Conservation (phyloP, 2,797 vertebrate genomes). For the Steatocranus sp. region DNA sequence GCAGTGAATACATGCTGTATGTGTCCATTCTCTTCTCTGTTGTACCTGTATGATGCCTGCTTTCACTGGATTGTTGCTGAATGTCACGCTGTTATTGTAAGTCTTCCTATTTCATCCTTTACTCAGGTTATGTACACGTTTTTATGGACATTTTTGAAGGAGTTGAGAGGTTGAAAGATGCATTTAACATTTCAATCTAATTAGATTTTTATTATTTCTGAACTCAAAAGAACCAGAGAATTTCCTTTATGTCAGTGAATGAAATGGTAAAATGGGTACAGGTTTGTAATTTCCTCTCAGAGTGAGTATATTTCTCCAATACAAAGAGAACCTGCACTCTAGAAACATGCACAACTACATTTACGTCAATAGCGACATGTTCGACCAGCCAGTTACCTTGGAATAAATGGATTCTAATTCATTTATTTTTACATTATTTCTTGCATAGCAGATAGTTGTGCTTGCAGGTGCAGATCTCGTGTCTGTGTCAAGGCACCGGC, state of each 20-base stretch:
- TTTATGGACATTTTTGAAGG: background rate
- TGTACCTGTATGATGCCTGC: background rate
- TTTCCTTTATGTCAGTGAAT: background rate
- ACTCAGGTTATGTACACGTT: background rate
- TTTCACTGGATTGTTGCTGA: background rate
- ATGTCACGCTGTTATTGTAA: background rate
- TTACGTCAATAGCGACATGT: background rate
- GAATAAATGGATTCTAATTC: background rate
- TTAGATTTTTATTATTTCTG: background rate
- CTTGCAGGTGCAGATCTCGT: background rate
- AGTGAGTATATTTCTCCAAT: background rate
- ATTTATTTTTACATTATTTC: background rate
- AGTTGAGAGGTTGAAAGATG: background rate
- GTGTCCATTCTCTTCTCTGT: background rate
- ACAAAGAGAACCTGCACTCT: background rate
- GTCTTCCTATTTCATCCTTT: background rate
- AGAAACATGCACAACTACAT: background rate
- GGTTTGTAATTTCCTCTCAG: background rate
- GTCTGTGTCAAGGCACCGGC: background rate
- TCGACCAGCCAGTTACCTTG: background rate
- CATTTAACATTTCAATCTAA: background rate
- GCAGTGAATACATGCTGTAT: background rate
- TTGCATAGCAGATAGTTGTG: background rate
- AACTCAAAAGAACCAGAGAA: background rate
- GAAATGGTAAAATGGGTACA: background rate